Base-by-base conservation (phyloP, 2,888 invertebrate genomes). In the Diaprepes abbreviatus region DNA sequence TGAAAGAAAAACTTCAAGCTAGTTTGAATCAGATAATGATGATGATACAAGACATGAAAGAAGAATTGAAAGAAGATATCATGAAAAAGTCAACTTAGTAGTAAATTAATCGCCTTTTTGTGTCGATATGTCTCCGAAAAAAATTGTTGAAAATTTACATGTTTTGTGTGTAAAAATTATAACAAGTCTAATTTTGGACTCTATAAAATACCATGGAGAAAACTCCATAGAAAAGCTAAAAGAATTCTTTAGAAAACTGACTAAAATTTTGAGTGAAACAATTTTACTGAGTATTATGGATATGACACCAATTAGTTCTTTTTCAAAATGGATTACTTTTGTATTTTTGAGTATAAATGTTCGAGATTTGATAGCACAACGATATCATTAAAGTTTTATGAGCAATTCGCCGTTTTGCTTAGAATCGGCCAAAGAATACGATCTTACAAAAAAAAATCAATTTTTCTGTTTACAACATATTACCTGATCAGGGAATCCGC, bases 341-440 rank as follows among this genome's bases (percentile, higher is more conserved):
- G 57, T 24, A 36, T 67, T 12, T 63, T 73, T 21, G 12, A 33
- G 14, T 43, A 21, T 24, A 59, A 31, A 17, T 58, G 59, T 60
- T 21, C 33, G 1, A 67, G 35, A 38, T 71, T 73, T 35, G 68
- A 71, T 28, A 54, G 40, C 3, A 35, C 57, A 14, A 36, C 45
- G 3, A 1, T 73, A 7, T 71, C 71, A 1, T 17, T 28, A 16
- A 68, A 63, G 14, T 73, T 28, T 48, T 71, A 73, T 12, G 74
- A 83, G 82, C 83, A 69, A 82, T 83, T 73, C 75, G 85, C 86
- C 1, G 87, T n/a, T n/a, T n/a, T n/a, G n/a, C n/a, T n/a, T n/a
- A n/a, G n/a, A n/a, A n/a, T n/a, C n/a, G n/a, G n/a, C n/a, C n/a
- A n/a, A n/a, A n/a, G n/a, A n/a, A n/a, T n/a, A n/a, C n/a, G n/a